Percentiles rank a stretch among this genome's conserved stretches.
These are phyloP conservation scores for Amblyornis subalaris DNA, from an alignment of 2,113 vertebrate genomes.

Conservation along the genomic window DNA sequence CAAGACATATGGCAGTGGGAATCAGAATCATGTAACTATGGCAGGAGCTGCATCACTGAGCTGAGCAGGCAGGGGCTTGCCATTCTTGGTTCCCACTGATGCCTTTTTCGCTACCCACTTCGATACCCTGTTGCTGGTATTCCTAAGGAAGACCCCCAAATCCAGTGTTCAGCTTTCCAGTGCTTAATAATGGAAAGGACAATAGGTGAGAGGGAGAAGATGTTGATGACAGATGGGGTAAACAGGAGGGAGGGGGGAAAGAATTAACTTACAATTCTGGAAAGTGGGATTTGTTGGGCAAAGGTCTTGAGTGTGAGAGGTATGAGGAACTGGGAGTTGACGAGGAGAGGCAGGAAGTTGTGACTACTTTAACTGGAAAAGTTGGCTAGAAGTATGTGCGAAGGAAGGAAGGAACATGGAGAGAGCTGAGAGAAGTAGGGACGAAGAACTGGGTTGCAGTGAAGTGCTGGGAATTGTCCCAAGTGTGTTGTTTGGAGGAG, in stretches of 20 bases:
- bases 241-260: not conserved
- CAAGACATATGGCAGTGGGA: accelerated
- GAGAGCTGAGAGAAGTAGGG: not conserved
- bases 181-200: not conserved
- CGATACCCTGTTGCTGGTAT: not conserved
- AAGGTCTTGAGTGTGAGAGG: not conserved
- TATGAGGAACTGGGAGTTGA: not conserved
- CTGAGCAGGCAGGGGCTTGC: not conserved
- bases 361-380: not conserved
- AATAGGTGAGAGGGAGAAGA: not conserved
- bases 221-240: accelerated
- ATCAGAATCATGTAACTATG: not conserved
- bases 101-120: not conserved
- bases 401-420: not conserved
- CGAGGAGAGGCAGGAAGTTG: not conserved
- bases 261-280: not conserved
- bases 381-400: not conserved
- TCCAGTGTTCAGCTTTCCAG: not conserved
- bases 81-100: not conserved
- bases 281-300: not conserved
- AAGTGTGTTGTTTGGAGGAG: not conserved
- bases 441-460: not conserved
- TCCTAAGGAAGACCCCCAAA: not conserved
- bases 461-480: not conserved
- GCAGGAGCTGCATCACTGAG: not conserved